Percentiles rank a stretch among this genome's conserved stretches.
Evolutionary conservation across 1,140 invertebrate species (phyloP).

Genomic region (Hyposmocoma kahamanoa): DNA sequence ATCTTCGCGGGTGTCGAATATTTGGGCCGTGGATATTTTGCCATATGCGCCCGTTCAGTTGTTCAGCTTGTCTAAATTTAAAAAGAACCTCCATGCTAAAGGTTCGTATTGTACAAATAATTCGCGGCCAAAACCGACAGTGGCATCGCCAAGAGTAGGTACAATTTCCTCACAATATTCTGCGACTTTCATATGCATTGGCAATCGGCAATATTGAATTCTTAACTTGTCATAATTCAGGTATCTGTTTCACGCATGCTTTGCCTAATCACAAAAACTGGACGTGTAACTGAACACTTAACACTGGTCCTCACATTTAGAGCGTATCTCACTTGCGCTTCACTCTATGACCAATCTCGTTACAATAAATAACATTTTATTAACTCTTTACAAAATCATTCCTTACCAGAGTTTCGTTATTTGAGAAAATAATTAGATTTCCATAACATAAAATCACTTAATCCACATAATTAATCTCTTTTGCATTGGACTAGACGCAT

Average conservation of each 20-base stretch:
- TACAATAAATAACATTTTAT: conserved; percentile 36
- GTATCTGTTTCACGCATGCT: conserved; percentile 63
- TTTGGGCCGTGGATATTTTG: no score
- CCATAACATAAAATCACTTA: conserved; percentile 54
- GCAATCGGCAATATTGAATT: conserved; percentile 14
- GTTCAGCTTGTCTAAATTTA: not conserved
- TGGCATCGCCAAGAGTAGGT: conserved; percentile 29
- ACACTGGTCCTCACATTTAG: conserved; percentile 56
- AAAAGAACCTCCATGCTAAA: no score
- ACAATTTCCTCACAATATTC: conserved; percentile 12
- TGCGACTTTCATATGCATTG: conserved; percentile 13
- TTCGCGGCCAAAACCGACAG: no score
- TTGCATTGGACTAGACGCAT: conserved; percentile 71
- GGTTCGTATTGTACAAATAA: no score
- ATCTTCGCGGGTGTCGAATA: no score
- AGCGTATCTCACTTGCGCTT: conserved; percentile 29
- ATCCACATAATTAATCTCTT: conserved; percentile 66
- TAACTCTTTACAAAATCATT: conserved; percentile 35
- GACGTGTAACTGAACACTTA: conserved; percentile 70
- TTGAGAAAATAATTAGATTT: conserved; percentile 33
- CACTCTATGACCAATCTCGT: conserved; percentile 30
- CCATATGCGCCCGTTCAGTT: not conserved
- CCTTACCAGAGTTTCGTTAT: conserved; percentile 32
- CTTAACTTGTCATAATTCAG: conserved; percentile 35
- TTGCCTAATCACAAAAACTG: conserved; percentile 67